Conservation (phyloP, 2,888 invertebrate species). For the Acheta domesticus region DNA sequence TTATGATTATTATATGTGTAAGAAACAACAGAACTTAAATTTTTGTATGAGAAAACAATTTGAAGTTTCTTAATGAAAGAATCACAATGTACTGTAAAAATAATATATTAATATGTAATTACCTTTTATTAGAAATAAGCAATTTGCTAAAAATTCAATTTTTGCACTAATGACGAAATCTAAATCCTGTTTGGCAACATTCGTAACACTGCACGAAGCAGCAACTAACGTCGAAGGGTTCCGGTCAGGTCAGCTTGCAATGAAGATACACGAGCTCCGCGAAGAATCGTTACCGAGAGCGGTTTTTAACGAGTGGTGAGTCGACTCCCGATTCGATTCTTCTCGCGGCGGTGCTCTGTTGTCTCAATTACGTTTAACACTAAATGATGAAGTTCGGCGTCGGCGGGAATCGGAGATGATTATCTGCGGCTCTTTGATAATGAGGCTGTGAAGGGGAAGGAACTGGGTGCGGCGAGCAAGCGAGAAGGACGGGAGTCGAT, state of each 20-base stretch:
- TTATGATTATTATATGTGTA: too few relatives aligned
- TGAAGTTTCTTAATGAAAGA: neutral
- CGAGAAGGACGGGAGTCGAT: neutral
- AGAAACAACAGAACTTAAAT: too few relatives aligned
- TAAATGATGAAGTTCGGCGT: neutral
- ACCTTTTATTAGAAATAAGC: too few relatives aligned
- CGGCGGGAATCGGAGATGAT: neutral
- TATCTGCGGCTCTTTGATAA: constrained; percentile 3
- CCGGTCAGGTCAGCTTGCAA: neutral
- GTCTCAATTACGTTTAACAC: neutral
- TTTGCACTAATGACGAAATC: too few relatives aligned
- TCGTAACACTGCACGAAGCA: neutral
- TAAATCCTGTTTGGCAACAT: neutral
- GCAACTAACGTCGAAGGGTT: neutral
- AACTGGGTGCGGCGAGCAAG: neutral
- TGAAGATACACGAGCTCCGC: constrained; percentile 18
- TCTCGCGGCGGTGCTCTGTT: neutral
- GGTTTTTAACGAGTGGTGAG: neutral
- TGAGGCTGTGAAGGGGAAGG: neutral
- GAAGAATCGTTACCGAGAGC: neutral
- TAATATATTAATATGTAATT: too few relatives aligned
- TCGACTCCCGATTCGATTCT: neutral
- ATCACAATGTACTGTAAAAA: neutral
- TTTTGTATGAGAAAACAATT: neutral
- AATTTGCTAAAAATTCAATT: too few relatives aligned